Evolutionary conservation across 2,888 invertebrate genomes (phyloP).

Genomic region (Dynastes grantii): DNA sequence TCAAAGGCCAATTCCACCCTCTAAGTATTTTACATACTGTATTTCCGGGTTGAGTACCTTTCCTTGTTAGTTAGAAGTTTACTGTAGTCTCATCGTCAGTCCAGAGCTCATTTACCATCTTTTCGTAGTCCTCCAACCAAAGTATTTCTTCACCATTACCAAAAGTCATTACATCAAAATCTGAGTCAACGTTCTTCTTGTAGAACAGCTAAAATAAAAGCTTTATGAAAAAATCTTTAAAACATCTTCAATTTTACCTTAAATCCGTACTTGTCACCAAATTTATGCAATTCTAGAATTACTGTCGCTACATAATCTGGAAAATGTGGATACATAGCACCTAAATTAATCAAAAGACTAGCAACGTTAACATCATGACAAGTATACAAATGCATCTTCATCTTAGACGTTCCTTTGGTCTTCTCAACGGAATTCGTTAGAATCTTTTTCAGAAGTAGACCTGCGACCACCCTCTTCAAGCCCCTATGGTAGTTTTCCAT

Average conservation of each 20-base stretch:
- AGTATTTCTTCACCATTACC: not conserved
- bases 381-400: constrained; percentile 80
- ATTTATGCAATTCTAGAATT: constrained; percentile 40
- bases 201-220: constrained; percentile 17
- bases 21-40: too few relatives aligned
- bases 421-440: constrained; percentile 78
- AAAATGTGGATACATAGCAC: constrained; percentile 72
- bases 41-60: too few relatives aligned
- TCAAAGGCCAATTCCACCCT: too few relatives aligned
- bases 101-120: constrained; percentile 1
- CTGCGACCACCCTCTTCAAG: constrained; percentile 71
- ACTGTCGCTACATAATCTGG: constrained; percentile 19
- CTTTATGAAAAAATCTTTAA: too few relatives aligned
- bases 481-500: constrained; percentile 80
- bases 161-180: not conserved
- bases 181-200: not conserved
- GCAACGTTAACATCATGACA: constrained; percentile 89
- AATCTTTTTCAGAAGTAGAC: constrained; percentile 65
- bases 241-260: constrained; percentile 26
- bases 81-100: constrained; percentile 8
- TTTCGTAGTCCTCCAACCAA: constrained; percentile 23
- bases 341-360: constrained; percentile 82
- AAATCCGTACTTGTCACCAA: constrained; percentile 29
- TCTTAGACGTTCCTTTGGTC: constrained; percentile 73
- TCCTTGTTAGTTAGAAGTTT: too few relatives aligned